phyloP scores from a whole-genome alignment of 2,888 invertebrate species.

The Drosophila niveifrons region DNA sequence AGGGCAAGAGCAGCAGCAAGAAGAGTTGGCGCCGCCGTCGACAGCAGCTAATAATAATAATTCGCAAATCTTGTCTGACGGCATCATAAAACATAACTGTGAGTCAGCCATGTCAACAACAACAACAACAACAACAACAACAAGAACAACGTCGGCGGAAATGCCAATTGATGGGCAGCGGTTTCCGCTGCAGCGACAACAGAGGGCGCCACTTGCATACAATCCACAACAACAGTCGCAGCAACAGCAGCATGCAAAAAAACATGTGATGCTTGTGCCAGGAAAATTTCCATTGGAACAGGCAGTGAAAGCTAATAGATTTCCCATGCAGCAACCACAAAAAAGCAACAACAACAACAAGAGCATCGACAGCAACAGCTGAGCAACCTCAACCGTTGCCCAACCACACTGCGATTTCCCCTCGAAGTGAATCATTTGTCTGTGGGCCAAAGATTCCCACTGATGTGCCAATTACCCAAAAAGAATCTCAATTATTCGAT shows the following conservation, averaged over 20 bases:
- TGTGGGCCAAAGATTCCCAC: slow-evolving; percentile 49
- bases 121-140: slow-evolving; percentile 33
- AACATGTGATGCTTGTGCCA: not conserved
- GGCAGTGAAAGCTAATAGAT: slow-evolving; percentile 1
- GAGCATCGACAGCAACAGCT: not conserved
- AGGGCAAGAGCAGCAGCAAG: slow-evolving; percentile 17
- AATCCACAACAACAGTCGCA: slow-evolving; percentile 13
- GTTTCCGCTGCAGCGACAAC: slow-evolving; percentile 56
- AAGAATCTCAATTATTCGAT: slow-evolving; percentile 47
- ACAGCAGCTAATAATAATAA: slow-evolving; percentile 67
- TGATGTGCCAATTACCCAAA: slow-evolving; percentile 45
- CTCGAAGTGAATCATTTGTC: slow-evolving; percentile 38
- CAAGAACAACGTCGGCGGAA: slow-evolving; percentile 62
- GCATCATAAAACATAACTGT: slow-evolving; percentile 52
- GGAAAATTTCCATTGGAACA: slow-evolving; percentile 42
- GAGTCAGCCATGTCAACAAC: slow-evolving; percentile 59
- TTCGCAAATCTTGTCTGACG: slow-evolving; percentile 51
- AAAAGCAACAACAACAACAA: slow-evolving; percentile 2
- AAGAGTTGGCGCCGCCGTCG: slow-evolving; percentile 13
- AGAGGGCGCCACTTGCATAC: slow-evolving; percentile 16
- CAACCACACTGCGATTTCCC: slow-evolving; percentile 30
- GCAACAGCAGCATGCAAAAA: not conserved
- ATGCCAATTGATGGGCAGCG: slow-evolving; percentile 49
- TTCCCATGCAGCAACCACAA: slow-evolving; percentile 36
- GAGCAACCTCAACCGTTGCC: not conserved